These are phyloP conservation scores for Anser brachyrhynchus DNA, from an alignment of 2,113 vertebrate genomes.

Conservation along the genomic window DNA sequence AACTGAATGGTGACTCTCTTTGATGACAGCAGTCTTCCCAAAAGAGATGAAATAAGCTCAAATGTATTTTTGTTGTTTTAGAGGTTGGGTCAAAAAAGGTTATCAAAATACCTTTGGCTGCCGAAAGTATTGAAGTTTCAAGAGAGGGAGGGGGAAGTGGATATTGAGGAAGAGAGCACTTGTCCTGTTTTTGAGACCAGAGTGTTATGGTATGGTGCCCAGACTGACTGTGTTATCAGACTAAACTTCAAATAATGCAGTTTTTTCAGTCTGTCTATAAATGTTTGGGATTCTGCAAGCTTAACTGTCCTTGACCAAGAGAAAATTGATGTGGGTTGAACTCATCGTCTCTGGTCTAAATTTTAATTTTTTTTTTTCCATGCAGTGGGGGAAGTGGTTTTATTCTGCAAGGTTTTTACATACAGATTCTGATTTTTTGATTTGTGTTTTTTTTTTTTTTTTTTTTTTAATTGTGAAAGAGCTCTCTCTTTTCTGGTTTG, in stretches of 20 bases:
- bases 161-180: neutral
- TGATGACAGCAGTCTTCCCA: neutral
- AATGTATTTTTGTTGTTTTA: neutral
- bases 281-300: neutral
- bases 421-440: neutral
- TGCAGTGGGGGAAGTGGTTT: neutral
- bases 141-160: neutral
- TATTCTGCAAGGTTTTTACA: neutral
- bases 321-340: neutral
- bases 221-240: neutral
- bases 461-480: neutral
- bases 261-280: neutral
- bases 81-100: neutral
- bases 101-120: neutral
- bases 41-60: neutral
- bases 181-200: neutral
- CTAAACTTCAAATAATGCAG: neutral
- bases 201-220: neutral
- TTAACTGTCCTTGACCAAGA: neutral
- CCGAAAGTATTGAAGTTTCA: neutral
- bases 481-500: neutral
- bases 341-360: neutral
- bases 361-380: neutral
- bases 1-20: neutral
- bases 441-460: neutral